phyloP scores from a whole-genome alignment of 2,797 vertebrate genomes.

The Nasua narica region DNA sequence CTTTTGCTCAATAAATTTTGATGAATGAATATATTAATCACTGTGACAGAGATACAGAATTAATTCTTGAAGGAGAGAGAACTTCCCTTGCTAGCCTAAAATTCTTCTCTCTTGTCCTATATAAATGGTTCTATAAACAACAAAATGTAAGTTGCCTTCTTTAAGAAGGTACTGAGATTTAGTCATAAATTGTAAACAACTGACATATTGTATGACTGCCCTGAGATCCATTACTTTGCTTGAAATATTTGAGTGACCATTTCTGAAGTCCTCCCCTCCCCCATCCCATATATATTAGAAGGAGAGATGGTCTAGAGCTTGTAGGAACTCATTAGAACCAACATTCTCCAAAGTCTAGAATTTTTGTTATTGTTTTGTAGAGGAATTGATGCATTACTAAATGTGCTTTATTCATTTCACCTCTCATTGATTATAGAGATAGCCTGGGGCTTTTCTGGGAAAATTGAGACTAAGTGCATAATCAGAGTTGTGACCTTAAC shows the following conservation, averaged over 20 bases:
- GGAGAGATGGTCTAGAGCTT: background rate
- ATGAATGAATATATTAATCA: conserved; percentile 33
- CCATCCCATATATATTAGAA: background rate
- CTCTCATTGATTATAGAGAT: background rate
- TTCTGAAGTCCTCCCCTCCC: background rate
- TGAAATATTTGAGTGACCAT: background rate
- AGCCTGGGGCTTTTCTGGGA: background rate
- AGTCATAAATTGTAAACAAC: background rate
- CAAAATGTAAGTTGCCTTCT: background rate
- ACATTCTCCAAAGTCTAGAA: background rate
- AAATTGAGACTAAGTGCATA: background rate
- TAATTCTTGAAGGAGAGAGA: background rate
- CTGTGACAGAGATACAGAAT: background rate
- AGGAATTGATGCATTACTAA: background rate
- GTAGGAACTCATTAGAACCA: background rate
- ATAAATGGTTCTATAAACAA: conserved; percentile 10
- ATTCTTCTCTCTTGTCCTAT: background rate
- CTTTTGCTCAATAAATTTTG: conserved; percentile 27
- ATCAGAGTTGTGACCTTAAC: background rate
- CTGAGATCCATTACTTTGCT: background rate
- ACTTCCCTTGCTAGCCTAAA: background rate
- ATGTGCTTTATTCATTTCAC: background rate
- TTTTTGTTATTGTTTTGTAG: background rate
- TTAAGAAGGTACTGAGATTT: background rate
- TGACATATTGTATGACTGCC: background rate